Evolutionary conservation across 2,113 vertebrate species (phyloP).

Genomic region (Pelecanoides urinatrix): DNA sequence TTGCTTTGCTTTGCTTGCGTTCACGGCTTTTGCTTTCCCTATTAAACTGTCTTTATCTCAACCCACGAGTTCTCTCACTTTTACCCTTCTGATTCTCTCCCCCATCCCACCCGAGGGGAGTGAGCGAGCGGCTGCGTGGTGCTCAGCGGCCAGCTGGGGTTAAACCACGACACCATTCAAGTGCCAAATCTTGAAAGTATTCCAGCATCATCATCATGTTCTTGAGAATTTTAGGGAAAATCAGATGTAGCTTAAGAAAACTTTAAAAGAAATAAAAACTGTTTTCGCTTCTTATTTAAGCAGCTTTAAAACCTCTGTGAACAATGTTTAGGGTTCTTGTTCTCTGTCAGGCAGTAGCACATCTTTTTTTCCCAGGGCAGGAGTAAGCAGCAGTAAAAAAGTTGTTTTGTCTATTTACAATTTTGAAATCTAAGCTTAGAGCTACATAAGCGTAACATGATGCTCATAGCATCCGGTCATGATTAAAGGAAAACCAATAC

Average conservation of each 20-base stretch:
- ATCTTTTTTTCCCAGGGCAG: neutral
- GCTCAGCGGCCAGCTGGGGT: no score
- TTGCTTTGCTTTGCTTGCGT: no score
- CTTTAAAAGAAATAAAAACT: neutral
- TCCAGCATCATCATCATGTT: neutral
- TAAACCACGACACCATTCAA: no score
- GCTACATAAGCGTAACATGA: neutral
- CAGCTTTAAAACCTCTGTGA: neutral
- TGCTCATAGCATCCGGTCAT: neutral
- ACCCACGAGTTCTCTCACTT: no score
- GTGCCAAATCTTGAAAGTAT: neutral
- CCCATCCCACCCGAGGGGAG: no score
- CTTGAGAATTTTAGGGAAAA: neutral
- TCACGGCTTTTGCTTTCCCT: no score
- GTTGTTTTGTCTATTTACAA: neutral
- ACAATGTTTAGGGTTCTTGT: neutral
- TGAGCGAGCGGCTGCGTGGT: no score
- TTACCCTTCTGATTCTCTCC: no score
- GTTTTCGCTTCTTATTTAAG: neutral
- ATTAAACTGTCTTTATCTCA: no score
- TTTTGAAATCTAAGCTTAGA: conserved; percentile 10
- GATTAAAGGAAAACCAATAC: neutral
- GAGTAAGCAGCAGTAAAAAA: neutral
- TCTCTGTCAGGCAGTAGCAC: neutral
- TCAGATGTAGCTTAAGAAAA: neutral